phyloP scores from a whole-genome alignment of 1,140 invertebrate genomes.

The Liolophura sinensis region DNA sequence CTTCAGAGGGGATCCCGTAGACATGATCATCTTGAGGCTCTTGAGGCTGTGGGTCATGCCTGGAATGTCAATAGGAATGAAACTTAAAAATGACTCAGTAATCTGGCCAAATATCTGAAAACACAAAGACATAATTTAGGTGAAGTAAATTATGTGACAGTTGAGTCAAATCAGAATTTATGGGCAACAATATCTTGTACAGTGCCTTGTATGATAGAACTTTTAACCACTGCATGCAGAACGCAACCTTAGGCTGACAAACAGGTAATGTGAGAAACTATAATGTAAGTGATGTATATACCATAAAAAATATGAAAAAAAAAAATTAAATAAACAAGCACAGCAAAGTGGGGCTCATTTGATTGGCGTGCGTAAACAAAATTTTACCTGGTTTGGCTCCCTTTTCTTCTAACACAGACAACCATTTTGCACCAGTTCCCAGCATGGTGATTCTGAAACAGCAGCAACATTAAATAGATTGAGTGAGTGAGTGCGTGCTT shows the following conservation, averaged over 20 bases:
- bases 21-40: constrained; percentile 62
- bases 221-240: not conserved
- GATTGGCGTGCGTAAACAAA: not conserved
- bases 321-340: constrained; percentile 1
- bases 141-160: too few relatives aligned
- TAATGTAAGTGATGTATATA: too few relatives aligned
- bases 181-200: constrained; percentile 6
- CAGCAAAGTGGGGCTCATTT: not conserved
- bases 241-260: too few relatives aligned
- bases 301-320: constrained; percentile 16
- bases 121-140: too few relatives aligned
- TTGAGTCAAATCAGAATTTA: not conserved
- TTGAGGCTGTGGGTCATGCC: constrained; percentile 58
- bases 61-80: constrained; percentile 16
- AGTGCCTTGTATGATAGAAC: too few relatives aligned
- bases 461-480: constrained; percentile 10
- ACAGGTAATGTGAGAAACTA: too few relatives aligned
- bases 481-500: not conserved
- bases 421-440: constrained; percentile 66
- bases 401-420: constrained; percentile 63
- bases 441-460: constrained; percentile 63
- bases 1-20: constrained; percentile 67
- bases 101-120: not conserved
- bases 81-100: not conserved
- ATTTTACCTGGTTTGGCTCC: constrained; percentile 53